These are phyloP conservation scores for Australoheros facetus DNA, from an alignment of 2,797 vertebrate species.

Conservation along the genomic window DNA sequence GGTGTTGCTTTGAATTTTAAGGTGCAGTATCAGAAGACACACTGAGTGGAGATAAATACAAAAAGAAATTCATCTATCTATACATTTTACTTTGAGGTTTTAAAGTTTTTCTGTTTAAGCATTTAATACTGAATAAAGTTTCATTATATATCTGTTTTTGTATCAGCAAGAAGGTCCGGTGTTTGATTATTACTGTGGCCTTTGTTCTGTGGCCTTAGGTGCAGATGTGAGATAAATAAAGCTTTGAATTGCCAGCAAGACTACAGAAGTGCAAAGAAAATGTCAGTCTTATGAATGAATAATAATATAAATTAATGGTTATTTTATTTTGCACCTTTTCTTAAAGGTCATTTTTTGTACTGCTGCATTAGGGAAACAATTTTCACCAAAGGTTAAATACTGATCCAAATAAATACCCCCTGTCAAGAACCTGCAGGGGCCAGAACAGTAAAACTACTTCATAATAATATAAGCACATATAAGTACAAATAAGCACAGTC, in stretches of 20 bases:
- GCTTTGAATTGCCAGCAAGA: neutral
- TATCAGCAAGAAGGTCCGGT: neutral
- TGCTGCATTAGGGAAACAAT: too few species aligned
- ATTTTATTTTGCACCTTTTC: too few species aligned
- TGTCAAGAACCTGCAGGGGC: too few species aligned
- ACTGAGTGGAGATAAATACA: neutral
- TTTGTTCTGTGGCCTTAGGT: neutral
- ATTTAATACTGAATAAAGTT: neutral
- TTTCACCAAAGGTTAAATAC: too few species aligned
- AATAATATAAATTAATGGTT: too few species aligned
- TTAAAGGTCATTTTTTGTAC: too few species aligned
- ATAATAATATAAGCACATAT: too few species aligned
- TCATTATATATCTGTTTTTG: neutral
- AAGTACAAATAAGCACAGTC: too few species aligned
- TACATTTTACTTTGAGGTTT: neutral
- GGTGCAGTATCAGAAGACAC: neutral
- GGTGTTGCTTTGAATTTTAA: neutral
- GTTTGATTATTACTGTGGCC: neutral
- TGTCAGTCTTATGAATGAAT: too few species aligned
- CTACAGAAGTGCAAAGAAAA: neutral
- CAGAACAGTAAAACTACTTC: too few species aligned
- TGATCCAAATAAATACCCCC: too few species aligned
- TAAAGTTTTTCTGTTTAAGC: neutral
- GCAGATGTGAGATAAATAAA: constrained; percentile 1
- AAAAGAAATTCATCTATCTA: neutral